phyloP scores from a whole-genome alignment of 1,140 invertebrate genomes.

The Drosophila saltans region DNA sequence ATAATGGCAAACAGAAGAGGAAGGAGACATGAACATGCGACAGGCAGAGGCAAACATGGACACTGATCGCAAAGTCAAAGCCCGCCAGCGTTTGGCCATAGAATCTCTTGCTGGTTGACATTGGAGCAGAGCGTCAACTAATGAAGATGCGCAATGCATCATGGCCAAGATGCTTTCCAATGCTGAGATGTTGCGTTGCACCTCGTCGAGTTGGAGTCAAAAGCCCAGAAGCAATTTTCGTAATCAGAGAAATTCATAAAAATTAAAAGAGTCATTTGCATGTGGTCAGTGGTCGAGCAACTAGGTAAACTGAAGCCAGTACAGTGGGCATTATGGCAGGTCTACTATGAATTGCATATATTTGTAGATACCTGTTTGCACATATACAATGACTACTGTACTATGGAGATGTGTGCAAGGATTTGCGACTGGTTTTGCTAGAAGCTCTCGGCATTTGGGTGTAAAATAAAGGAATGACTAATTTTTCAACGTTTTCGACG shows the following conservation, averaged over 20 bases:
- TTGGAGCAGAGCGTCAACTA: conserved; percentile 71
- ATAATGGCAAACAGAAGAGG: not conserved
- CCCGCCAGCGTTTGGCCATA: conserved; percentile 54
- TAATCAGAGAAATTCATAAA: conserved; percentile 82
- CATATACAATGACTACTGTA: not conserved
- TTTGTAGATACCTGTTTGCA: not conserved
- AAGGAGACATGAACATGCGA: conserved; percentile 65
- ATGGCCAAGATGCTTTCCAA: conserved; percentile 35
- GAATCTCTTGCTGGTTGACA: conserved; percentile 61
- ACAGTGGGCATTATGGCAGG: conserved; percentile 20
- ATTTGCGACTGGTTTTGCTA: conserved; percentile 50
- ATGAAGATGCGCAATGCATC: conserved; percentile 81
- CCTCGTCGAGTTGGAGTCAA: conserved; percentile 39
- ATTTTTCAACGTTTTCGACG: conserved; percentile 81
- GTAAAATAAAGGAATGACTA: conserved; percentile 82
- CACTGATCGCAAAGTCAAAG: conserved; percentile 51
- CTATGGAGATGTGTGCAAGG: not conserved
- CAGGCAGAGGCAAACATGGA: conserved; percentile 76
- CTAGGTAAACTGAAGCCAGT: not conserved
- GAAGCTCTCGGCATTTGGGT: conserved; percentile 77
- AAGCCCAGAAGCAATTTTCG: conserved; percentile 82
- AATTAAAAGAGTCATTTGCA: conserved; percentile 82
- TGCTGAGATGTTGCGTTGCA: conserved; percentile 18
- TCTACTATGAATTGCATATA: not conserved
- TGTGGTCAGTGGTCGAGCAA: conserved; percentile 55